Evolutionary conservation across 2,113 vertebrate species (phyloP), one percentile per base, ranked within the genome.

Genomic region (Sminthopsis crassicaudata): DNA sequence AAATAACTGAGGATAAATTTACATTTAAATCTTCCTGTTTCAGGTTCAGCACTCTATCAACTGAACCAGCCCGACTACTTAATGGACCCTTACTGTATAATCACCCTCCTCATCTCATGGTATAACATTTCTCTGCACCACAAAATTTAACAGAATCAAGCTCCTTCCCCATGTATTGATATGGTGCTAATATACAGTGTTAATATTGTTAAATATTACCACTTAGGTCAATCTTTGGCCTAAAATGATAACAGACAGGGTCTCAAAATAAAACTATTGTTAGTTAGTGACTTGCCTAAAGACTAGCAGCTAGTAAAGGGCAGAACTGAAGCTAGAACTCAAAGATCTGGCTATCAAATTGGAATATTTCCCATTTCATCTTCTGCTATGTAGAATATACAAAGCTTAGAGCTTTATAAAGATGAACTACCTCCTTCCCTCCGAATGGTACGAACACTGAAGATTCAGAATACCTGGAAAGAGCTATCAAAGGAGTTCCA

Each of bases 341-440:
- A 27, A 57, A 27, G 8, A 25, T 12, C 2, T 30, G 27, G 3
- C 14, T 14, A 12, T 3, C 2, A 2, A 0, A 3, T 27, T 60
- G 27, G 27, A 30, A 30, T 27, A 57, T 23, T 60, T 60, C 57
- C 27, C 27, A 30, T 3, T 30, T 11, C 11, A 22, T 22, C 19
- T 53, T 53, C 53, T 53, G 53, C 19, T 22, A 2, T 53, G 22
- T 53, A 19, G 53, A 22, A 2, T 22, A 53, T 19, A 53, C 53
- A 53, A 53, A 51, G 50, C 53, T 19, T 14, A 30, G 27, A 60
- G 11, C 27, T 60, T 60, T 60, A 60, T 26, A 60, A 30, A 60
- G 27, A 2, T 30, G 27, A 60, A 60, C 27, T 60, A 16, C 12
- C 27, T 30, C 60, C 10, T 3, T 22, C 10, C 16, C 30, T 36